phyloP scores from a whole-genome alignment of 2,797 vertebrate genomes.

The Pteropus rufus region DNA sequence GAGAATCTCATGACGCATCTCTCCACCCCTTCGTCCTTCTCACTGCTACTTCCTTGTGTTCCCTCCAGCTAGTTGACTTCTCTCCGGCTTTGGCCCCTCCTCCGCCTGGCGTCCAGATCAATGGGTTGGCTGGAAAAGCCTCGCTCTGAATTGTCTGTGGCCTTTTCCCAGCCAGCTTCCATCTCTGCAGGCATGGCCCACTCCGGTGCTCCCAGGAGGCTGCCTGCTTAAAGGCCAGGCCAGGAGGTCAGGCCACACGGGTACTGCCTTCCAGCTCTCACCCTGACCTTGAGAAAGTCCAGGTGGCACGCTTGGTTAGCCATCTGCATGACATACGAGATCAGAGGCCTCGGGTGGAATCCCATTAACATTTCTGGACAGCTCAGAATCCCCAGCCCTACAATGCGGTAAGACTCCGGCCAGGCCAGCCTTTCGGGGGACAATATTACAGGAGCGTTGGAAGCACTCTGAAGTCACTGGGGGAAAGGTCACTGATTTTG shows the following conservation, averaged over 20 bases:
- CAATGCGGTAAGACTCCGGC: not conserved
- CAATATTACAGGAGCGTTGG: not conserved
- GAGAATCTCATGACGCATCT: not conserved
- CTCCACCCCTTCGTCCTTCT: not conserved
- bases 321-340: not conserved
- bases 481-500: not conserved
- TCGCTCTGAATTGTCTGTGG: not conserved
- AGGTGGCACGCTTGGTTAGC: not conserved
- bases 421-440: not conserved
- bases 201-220: not conserved
- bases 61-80: not conserved
- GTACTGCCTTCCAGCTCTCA: not conserved
- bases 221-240: conserved; percentile 2
- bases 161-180: not conserved
- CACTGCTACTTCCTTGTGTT: not conserved
- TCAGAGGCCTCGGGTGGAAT: conserved; percentile 12
- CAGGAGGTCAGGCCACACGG: not conserved
- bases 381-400: not conserved
- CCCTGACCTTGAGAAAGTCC: not conserved
- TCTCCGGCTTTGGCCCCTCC: not conserved
- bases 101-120: not conserved
- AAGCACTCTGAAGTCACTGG: not conserved
- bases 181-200: not conserved
- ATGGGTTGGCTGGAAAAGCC: not conserved
- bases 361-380: conserved; percentile 47